Evolutionary conservation across 1,140 invertebrate genomes (phyloP).

Genomic region (Anoplolepis gracilipes): DNA sequence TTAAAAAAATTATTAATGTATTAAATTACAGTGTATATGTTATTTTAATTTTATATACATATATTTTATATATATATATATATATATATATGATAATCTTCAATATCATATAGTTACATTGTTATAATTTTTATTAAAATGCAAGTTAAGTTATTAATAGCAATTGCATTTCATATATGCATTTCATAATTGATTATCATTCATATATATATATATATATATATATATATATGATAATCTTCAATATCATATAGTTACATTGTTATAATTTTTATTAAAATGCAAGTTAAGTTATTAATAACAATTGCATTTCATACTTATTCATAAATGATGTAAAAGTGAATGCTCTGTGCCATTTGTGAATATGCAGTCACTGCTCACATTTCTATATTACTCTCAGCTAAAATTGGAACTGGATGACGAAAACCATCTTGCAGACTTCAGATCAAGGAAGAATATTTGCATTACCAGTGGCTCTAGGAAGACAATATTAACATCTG

Average conservation of each 20-base stretch:
- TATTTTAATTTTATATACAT: neutral
- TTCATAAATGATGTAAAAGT: conserved; percentile 64
- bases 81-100: neutral
- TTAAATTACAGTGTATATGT: neutral
- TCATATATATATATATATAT: no score
- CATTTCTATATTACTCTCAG: conserved; percentile 73
- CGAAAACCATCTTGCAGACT: conserved; percentile 67
- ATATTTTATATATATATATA: no score
- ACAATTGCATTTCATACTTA: conserved; percentile 55
- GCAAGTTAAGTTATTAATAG: conserved; percentile 13
- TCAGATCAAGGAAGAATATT: conserved; percentile 66
- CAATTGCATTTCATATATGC: conserved; percentile 44
- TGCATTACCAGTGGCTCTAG: conserved; percentile 71
- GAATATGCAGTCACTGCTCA: conserved; percentile 54
- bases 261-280: neutral
- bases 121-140: neutral
- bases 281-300: conserved; percentile 8
- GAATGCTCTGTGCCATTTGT: conserved; percentile 51
- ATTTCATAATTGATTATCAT: no score
- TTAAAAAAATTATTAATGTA: neutral
- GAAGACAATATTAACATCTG: conserved; percentile 74
- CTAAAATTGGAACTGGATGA: conserved; percentile 73
- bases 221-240: neutral
- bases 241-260: neutral
- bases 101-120: neutral